Evolutionary conservation across 2,888 invertebrate species (phyloP).

Genomic region (Leptodirus hochenwartii): DNA sequence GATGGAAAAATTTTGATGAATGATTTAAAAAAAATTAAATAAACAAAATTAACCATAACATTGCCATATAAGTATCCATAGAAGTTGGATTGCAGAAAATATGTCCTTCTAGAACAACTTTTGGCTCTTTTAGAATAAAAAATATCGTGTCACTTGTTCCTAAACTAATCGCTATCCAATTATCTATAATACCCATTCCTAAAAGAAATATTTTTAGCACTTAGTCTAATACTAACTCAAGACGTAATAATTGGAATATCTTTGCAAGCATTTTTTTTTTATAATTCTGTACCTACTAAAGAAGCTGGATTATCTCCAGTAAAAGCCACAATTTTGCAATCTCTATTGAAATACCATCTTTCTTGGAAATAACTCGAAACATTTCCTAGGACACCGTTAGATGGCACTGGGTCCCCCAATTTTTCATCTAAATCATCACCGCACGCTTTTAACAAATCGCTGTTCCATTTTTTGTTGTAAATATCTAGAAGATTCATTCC

Average conservation of each 20-base stretch:
- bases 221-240: not conserved
- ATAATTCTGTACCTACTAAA: constrained; percentile 55
- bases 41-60: constrained; percentile 49
- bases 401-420: constrained; percentile 56
- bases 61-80: constrained; percentile 62
- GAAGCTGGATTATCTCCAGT: constrained; percentile 93
- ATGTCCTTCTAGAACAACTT: constrained; percentile 59
- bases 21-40: not conserved
- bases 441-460: constrained; percentile 54
- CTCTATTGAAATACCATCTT: constrained; percentile 64
- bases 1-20: constrained; percentile 13
- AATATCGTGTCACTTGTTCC: constrained; percentile 92
- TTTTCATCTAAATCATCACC: constrained; percentile 49
- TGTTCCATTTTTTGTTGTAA: constrained; percentile 55
- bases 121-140: constrained; percentile 50
- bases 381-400: constrained; percentile 48
- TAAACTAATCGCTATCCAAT: constrained; percentile 73
- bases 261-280: no score
- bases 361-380: constrained; percentile 67
- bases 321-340: constrained; percentile 71
- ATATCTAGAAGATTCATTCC: constrained; percentile 94
- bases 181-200: constrained; percentile 62
- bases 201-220: constrained; percentile 11
- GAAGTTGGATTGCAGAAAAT: constrained; percentile 75
- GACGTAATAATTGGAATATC: no score